Evolutionary conservation across 1,140 invertebrate species (phyloP).

Genomic region (Asbolus verrucosus): DNA sequence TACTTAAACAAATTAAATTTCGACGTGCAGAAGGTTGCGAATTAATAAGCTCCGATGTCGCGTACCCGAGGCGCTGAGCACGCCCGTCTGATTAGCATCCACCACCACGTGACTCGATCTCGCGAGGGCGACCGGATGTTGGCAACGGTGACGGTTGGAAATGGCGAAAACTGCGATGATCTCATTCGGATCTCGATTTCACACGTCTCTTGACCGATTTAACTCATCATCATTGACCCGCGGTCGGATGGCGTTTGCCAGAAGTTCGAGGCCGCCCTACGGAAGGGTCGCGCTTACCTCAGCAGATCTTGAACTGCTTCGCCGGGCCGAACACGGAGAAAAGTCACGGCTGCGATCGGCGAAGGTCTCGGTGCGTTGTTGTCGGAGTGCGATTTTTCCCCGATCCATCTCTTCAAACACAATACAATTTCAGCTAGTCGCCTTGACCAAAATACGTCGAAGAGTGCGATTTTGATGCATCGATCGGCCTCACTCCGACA

Average conservation of each 20-base stretch:
- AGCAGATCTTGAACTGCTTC: constrained; percentile 17
- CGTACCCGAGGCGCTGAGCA: too few relatives aligned
- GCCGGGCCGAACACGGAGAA: constrained; percentile 2
- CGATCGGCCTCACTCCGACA: constrained; percentile 13
- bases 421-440: constrained; percentile 14
- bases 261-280: constrained; percentile 12
- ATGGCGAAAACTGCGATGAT: too few relatives aligned
- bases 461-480: neutral
- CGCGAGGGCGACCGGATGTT: too few relatives aligned
- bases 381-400: neutral
- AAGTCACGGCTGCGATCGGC: constrained; percentile 23
- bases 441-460: constrained; percentile 15
- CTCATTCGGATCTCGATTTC: constrained; percentile 11
- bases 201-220: constrained; percentile 34
- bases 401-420: constrained; percentile 8
- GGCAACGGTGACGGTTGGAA: too few relatives aligned
- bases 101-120: too few relatives aligned
- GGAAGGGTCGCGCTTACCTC: constrained; percentile 22
- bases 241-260: neutral
- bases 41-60: too few relatives aligned
- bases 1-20: too few relatives aligned
- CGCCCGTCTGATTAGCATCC: too few relatives aligned
- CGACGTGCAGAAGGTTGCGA: too few relatives aligned
- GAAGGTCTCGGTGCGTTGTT: constrained; percentile 25
- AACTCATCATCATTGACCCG: constrained; percentile 26